Conservation (phyloP, 1,140 invertebrate genomes). For the Neodiprion virginianus region DNA sequence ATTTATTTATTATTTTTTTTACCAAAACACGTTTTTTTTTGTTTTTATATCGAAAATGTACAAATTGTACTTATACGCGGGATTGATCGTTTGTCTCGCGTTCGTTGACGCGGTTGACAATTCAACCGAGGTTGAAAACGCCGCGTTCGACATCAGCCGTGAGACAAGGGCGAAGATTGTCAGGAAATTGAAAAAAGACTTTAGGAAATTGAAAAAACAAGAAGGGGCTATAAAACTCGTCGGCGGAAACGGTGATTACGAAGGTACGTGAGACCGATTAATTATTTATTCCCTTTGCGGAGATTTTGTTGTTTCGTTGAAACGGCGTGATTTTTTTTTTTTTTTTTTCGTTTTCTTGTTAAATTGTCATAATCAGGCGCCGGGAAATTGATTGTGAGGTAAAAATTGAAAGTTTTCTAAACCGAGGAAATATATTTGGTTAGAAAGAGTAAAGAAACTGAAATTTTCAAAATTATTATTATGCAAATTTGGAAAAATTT, state of each 20-base stretch:
- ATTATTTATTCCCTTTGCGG: not conserved
- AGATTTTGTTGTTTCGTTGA: not conserved
- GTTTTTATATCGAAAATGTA: no score
- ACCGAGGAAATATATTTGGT: not conserved
- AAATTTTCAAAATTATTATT: not conserved
- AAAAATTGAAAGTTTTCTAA: slow-evolving; percentile 9
- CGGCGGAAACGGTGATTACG: slow-evolving; percentile 69
- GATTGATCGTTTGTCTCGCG: no score
- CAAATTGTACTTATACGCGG: no score
- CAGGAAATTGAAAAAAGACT: slow-evolving; percentile 65
- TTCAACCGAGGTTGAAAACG: no score
- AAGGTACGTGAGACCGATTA: slow-evolving; percentile 65
- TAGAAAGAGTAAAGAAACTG: not conserved
- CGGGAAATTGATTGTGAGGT: slow-evolving; percentile 8
- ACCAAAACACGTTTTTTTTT: no score
- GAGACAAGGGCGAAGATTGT: slow-evolving; percentile 56
- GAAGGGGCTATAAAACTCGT: slow-evolving; percentile 76
- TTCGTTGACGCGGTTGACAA: no score
- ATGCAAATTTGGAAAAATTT: not conserved
- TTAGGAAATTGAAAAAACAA: slow-evolving; percentile 66
- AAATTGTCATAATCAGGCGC: not conserved
- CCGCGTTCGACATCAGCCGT: not conserved
- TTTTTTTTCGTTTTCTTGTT: slow-evolving; percentile 11
- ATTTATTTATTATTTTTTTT: no score
- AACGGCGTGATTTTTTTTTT: not conserved